Evolutionary conservation across 1,140 invertebrate species (phyloP).

Genomic region (Eumeta japonica): DNA sequence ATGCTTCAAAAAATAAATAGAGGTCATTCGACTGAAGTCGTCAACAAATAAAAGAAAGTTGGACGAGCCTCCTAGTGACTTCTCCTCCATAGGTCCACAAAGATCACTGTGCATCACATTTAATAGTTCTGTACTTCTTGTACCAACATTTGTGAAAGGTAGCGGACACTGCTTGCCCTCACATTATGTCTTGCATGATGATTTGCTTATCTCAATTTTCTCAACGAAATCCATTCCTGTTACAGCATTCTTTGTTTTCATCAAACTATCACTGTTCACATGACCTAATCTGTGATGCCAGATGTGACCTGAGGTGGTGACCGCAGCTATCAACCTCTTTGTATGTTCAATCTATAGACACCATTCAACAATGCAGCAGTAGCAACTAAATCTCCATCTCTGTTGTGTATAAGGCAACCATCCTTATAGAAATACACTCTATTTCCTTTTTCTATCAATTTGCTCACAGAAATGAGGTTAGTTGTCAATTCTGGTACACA

Average conservation of each 20-base stretch:
- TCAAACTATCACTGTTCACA: constrained; percentile 19
- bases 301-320: constrained; percentile 8
- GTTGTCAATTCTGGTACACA: no score
- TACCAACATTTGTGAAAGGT: no score
- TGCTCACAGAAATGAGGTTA: no score
- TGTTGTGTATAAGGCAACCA: constrained; percentile 17
- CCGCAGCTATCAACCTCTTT: constrained; percentile 14
- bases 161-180: no score
- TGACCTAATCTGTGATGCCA: constrained; percentile 20
- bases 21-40: constrained; percentile 31
- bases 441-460: no score
- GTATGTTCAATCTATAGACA: constrained; percentile 20
- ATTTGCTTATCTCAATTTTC: constrained; percentile 11
- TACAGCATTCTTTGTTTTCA: constrained; percentile 20
- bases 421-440: no score
- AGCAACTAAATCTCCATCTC: no score
- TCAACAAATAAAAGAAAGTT: constrained; percentile 44
- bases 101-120: constrained; percentile 36
- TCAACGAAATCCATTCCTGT: constrained; percentile 12
- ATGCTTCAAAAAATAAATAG: no score
- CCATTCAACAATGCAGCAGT: no score
- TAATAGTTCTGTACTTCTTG: constrained; percentile 12
- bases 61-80: constrained; percentile 20
- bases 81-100: constrained; percentile 34
- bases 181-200: constrained; percentile 12